A percentile compares a stretch with the other conserved stretches of the same genome.
Evolutionary conservation across 2,113 vertebrate genomes (phyloP).

Genomic region (Alectura lathami): DNA sequence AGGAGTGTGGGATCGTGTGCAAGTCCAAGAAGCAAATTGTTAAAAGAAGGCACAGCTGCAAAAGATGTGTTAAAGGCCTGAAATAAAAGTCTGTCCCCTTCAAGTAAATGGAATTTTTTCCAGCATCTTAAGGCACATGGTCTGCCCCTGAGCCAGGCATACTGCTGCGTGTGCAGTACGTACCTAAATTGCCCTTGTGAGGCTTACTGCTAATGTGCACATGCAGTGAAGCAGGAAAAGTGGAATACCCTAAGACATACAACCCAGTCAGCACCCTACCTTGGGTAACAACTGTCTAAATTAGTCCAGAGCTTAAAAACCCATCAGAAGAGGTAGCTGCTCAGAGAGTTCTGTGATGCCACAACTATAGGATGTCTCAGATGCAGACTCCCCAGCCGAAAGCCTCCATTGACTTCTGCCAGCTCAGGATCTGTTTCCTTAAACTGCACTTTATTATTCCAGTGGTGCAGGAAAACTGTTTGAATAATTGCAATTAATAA

Average conservation of each 20-base stretch:
- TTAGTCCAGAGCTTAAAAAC: neutral
- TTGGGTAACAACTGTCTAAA: neutral
- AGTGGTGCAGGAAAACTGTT: neutral
- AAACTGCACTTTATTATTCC: neutral
- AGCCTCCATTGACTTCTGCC: neutral
- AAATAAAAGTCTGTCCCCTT: neutral
- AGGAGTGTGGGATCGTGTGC: neutral
- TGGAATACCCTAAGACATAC: neutral
- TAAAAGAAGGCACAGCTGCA: neutral
- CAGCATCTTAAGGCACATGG: neutral
- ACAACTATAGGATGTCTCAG: accelerated
- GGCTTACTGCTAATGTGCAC: neutral
- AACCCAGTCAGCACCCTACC: neutral
- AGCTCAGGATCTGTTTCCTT: neutral
- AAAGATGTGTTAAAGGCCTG: neutral
- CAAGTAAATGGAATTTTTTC: neutral
- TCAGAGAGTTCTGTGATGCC: neutral
- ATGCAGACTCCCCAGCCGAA: neutral
- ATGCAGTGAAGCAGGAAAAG: neutral
- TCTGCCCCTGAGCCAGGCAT: neutral
- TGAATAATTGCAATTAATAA: neutral
- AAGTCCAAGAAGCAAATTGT: neutral
- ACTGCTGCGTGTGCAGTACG: accelerated
- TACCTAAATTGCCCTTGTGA: neutral
- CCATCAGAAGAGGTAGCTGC: neutral